A percentile compares a stretch with the other conserved stretches of the same genome.
Conservation (phyloP, 2,888 invertebrate genomes). For the Mimumesa dahlbomi region DNA sequence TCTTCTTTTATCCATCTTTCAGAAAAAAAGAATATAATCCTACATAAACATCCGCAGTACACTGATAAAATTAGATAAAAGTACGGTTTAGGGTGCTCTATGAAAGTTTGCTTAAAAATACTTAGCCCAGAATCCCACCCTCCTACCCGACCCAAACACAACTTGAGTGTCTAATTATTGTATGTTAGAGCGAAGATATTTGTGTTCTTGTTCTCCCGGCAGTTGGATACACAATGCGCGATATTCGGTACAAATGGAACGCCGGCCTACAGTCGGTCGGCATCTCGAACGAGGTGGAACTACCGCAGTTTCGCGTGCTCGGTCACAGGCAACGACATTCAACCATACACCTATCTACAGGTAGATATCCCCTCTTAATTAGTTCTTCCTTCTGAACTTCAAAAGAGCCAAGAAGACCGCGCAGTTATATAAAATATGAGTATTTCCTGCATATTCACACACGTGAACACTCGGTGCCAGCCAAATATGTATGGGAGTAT, state of each 20-base stretch:
- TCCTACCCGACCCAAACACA: constrained; percentile 34
- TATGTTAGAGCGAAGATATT: constrained; percentile 80
- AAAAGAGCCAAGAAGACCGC: constrained; percentile 52
- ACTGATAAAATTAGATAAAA: not conserved
- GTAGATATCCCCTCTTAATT: constrained; percentile 83
- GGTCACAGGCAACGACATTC: constrained; percentile 97
- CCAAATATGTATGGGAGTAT: constrained; percentile 16
- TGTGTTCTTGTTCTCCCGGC: constrained; percentile 81
- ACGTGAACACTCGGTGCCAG: constrained; percentile 25
- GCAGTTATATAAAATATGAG: constrained; percentile 38
- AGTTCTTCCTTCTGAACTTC: constrained; percentile 70
- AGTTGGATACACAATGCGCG: constrained; percentile 99
- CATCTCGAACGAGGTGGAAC: constrained; percentile 96
- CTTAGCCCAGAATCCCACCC: constrained; percentile 13
- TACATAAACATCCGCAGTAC: not conserved
- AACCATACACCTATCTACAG: constrained; percentile 97
- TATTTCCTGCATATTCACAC: constrained; percentile 40
- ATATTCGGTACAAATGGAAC: constrained; percentile 98
- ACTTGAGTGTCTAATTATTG: constrained; percentile 71
- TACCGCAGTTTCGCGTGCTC: constrained; percentile 98
- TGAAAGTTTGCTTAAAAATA: constrained; percentile 52
- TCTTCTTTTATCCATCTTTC: too few species aligned
- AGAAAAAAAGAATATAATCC: not conserved
- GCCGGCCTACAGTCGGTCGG: constrained; percentile 95
- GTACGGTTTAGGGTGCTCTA: constrained; percentile 50